These are phyloP conservation scores for Acanthoscelides obtectus DNA, from an alignment of 2,888 invertebrate genomes.

Conservation along the genomic window DNA sequence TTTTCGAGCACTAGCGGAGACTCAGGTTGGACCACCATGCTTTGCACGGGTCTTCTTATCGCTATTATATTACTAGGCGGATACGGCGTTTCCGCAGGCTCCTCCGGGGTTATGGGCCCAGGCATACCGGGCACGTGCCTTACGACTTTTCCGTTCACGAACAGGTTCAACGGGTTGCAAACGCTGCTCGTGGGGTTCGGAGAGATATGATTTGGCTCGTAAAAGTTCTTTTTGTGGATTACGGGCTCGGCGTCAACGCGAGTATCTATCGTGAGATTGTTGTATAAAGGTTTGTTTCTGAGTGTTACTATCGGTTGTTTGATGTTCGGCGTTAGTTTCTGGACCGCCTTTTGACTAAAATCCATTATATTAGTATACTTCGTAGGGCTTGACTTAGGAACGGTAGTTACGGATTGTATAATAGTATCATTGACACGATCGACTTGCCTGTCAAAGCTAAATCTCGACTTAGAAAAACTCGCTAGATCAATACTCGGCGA, in stretches of 20 bases:
- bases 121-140: conserved; percentile 86
- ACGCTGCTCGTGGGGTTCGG: conserved; percentile 33
- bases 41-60: conserved; percentile 17
- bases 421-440: conserved; percentile 1
- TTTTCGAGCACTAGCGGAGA: conserved; percentile 9
- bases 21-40: conserved; percentile 13
- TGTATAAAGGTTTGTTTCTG: conserved; percentile 28
- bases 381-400: conserved; percentile 14
- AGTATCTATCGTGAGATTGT: conserved; percentile 5
- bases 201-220: background rate
- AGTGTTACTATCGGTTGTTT: conserved; percentile 40
- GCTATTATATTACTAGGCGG: conserved; percentile 14
- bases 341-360: conserved; percentile 47
- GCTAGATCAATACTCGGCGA: conserved; percentile 38
- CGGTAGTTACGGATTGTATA: conserved; percentile 4
- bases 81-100: conserved; percentile 30
- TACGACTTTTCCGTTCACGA: conserved; percentile 68
- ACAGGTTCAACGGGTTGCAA: conserved; percentile 51
- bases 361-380: conserved; percentile 43
- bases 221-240: background rate
- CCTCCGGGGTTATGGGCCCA: conserved; percentile 59
- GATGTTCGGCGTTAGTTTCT: conserved; percentile 44
- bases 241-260: conserved; percentile 8
- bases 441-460: conserved; percentile 19
- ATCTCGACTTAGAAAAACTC: conserved; percentile 26